These are phyloP conservation scores for Gambusia holbrooki DNA, from an alignment of 2,113 vertebrate species.

Conservation along the genomic window DNA sequence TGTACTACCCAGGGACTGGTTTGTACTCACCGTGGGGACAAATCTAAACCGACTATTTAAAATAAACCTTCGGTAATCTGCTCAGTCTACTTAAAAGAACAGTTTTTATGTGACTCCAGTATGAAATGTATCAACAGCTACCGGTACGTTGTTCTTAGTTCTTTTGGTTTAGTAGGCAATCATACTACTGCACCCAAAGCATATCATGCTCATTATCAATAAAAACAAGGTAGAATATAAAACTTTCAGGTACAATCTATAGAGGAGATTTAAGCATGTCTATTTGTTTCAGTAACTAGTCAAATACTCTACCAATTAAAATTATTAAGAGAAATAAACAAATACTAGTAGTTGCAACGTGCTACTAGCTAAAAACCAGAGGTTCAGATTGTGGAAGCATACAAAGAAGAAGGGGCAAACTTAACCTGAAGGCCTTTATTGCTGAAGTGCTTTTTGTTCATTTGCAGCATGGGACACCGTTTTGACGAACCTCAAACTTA, in stretches of 20 bases:
- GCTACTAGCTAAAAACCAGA: not conserved
- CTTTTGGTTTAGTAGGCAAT: not conserved
- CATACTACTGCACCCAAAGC: not conserved
- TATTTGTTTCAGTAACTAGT: not conserved
- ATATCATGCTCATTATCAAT: too few species aligned
- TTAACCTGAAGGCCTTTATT: not conserved
- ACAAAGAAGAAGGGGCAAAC: not conserved
- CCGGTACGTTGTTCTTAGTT: not conserved
- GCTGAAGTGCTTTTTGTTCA: not conserved
- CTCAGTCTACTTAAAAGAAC: not conserved
- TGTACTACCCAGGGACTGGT: not conserved
- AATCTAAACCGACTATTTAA: too few species aligned
- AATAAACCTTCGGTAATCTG: too few species aligned
- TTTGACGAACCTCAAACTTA: not conserved
- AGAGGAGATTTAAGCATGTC: not conserved
- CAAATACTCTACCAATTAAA: not conserved
- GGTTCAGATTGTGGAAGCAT: not conserved
- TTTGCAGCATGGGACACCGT: constrained; percentile 41
- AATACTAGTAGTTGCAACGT: not conserved
- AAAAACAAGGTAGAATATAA: too few species aligned
- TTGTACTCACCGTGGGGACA: too few species aligned
- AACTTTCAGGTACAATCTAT: not conserved
- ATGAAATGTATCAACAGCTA: not conserved
- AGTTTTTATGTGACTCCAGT: not conserved
- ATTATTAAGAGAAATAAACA: not conserved